Evolutionary conservation across 1,140 invertebrate genomes (phyloP).

Genomic region (Drosophila sulfurigaster): DNA sequence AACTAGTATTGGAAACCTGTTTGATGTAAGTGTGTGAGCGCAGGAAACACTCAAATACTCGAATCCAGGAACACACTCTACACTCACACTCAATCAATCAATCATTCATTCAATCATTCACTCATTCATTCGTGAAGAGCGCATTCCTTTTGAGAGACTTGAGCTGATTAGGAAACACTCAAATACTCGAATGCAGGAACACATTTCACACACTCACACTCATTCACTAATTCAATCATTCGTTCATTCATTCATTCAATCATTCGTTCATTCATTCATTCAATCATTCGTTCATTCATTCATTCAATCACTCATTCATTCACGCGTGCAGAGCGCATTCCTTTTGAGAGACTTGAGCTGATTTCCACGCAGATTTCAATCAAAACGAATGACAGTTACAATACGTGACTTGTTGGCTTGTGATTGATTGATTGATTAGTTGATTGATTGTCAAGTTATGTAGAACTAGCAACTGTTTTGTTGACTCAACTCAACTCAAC

Average conservation of each 20-base stretch:
- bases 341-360: conserved; percentile 17
- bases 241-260: neutral
- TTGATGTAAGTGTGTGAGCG: conserved; percentile 10
- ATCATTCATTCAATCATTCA: neutral
- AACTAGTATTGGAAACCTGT: conserved; percentile 17
- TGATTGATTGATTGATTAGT: conserved; percentile 18
- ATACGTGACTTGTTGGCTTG: conserved; percentile 47
- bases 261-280: neutral
- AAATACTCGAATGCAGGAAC: conserved; percentile 21
- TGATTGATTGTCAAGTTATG: conserved; percentile 49
- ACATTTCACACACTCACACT: neutral
- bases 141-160: conserved; percentile 25
- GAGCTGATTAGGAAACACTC: conserved; percentile 5
- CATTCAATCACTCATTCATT: neutral
- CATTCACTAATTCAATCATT: neutral
- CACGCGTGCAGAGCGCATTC: neutral
- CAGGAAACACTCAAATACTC: conserved; percentile 17
- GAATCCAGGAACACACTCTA: conserved; percentile 5
- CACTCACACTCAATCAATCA: neutral
- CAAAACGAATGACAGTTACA: conserved; percentile 72
- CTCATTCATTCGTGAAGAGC: no score
- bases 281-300: neutral
- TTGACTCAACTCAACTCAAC: conserved; percentile 36
- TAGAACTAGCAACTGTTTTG: conserved; percentile 84
- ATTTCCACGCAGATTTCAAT: conserved; percentile 39